Base-by-base conservation (phyloP, 2,797 vertebrate genomes). In the Furcifer pardalis region DNA sequence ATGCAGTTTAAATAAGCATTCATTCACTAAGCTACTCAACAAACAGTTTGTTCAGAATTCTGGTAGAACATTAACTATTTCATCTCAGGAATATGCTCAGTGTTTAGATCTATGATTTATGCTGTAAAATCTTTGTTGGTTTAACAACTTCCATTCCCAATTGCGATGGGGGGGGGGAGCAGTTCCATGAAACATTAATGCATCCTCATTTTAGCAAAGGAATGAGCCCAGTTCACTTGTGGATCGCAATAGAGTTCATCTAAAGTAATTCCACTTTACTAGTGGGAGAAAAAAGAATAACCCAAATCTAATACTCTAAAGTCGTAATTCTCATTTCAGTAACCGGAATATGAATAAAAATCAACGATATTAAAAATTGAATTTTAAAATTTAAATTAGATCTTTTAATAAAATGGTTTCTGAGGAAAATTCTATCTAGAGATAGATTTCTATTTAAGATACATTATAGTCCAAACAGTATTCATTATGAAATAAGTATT, bases 1-100 rank as follows among this genome's bases (percentile, higher is more conserved):
- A 37, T 27, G 25, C 46, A 73, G 35, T 59, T 37, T 52, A 23
- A n/a, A 63, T 52, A 79, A 65, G 59, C 19, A 63, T 73, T 72
- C 40, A 78, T 46, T 37, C 35, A 76, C 42, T 40, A 52, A 15
- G 7, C 19, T 65, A 9, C 35, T 66, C 35, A 75, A 75, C 66
- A 56, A 73, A 73, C 21, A 59, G 42, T n/a, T 73, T 84, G 59
- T n/a, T 37, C 15, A 60, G 65, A 79, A 84, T 63, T 79, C 32
- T 66, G 60, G 27, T 19, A 42, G 37, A 56, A 42, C 1, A 12
- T 44, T 12, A 32, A 17, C 66, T 27, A 42, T 63, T 77, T 80
- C 37, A 32, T 52, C 46, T 85, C 21, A 17, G 65, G n/a, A 80
- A 80, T 65, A 0, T 27, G 35, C 0, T 66, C 7, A 0, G 52